Evolutionary conservation across 2,113 vertebrate species (phyloP), one percentile per base, ranked within the genome.

Genomic region (Fukomys damarensis): DNA sequence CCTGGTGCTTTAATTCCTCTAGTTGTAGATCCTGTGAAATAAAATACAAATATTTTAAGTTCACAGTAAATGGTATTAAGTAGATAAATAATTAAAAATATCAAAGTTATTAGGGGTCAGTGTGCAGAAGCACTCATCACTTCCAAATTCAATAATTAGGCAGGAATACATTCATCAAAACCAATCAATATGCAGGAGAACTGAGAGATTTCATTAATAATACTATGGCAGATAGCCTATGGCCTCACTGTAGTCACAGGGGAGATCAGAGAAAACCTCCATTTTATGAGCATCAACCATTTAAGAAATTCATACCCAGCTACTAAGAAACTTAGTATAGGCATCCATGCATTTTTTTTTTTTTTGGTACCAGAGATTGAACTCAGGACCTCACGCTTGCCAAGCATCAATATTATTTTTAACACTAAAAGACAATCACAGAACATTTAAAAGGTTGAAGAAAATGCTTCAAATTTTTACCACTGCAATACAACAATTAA

Each of bases 1-100:
- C 92, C 74, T 99, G 98, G 95, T 99, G 99, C 82, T 99, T 99
- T 95, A 99, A 94, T 90, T 99, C 99, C 52, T 99, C 99, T 86
- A 99, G 98, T 93, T 99, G 99, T 88, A 99, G 91, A 92, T 99
- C 99, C 99, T 99, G 96, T 35, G 82, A 59, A 96, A 96, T 7
- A 91, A n/a, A 82, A 91, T 8, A 52, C 32, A 86, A 63, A 26
- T 65, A 68, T 87, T 92, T 86, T 89, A 46, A n/a, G 66, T 84
- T 90, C 54, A 65, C 5, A 93, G 32, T 93, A 52, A 74, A 43
- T 70, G 79, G 38, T 38, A 80, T 43, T 79, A 92, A 52, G 81
- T 28, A 90, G 63, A 81, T 52, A 58, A 93, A 89, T 54, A 92
- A 86, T 54, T 92, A 77, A 83, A 97, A 95, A 91, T 65, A 8